phyloP scores from a whole-genome alignment of 2,113 vertebrate species.

The Leuciscus idus region DNA sequence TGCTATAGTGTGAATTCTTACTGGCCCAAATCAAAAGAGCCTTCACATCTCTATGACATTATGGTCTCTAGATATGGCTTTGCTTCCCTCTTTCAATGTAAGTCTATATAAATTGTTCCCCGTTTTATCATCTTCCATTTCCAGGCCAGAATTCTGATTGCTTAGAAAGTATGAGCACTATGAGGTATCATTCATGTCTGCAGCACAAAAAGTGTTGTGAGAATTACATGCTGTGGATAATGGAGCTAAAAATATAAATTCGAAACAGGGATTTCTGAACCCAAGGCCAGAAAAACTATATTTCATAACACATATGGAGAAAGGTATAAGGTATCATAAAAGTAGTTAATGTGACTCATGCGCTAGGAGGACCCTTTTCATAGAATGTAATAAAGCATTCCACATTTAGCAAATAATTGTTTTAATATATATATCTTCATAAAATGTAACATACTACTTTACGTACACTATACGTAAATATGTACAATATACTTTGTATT shows the following conservation, averaged over 20 bases:
- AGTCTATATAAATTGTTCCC: neutral
- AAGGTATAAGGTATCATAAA: neutral
- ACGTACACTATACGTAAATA: too few relatives aligned
- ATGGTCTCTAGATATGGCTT: neutral
- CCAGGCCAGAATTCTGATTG: neutral
- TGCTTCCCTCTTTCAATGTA: neutral
- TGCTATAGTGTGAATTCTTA: neutral
- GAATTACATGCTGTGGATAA: neutral
- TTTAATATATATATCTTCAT: too few relatives aligned
- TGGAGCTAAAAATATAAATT: neutral
- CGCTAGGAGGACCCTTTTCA: neutral
- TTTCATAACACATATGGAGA: neutral
- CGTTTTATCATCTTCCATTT: neutral
- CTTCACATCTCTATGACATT: neutral
- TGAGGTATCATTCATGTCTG: neutral
- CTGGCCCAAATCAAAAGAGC: neutral
- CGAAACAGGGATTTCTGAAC: neutral
- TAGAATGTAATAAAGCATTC: neutral
- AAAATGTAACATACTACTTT: too few relatives aligned
- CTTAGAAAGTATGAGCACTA: neutral
- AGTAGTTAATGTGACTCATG: neutral
- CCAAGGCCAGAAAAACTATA: neutral
- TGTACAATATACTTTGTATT: too few relatives aligned
- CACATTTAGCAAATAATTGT: too few relatives aligned
- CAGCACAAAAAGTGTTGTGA: neutral